Base-by-base conservation (phyloP, 1,140 invertebrate genomes). In the Caenorhabditis tropicalis region DNA sequence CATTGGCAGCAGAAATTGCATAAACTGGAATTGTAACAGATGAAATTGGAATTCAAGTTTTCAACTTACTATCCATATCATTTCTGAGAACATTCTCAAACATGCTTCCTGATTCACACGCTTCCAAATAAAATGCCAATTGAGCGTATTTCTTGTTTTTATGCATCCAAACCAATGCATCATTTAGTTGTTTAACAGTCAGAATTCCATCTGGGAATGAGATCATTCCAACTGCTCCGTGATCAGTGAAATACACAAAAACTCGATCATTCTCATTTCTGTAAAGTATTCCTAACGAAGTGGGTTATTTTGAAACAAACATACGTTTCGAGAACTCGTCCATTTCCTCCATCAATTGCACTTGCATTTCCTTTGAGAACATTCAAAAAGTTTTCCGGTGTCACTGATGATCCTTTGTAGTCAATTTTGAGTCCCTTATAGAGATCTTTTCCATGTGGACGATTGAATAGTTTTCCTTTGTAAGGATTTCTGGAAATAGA, bases 41-140 rank as follows among this genome's bases (percentile, higher is more conserved):
- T 31, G 7, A 12, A 58, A 2, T 1, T 33, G 1, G n/a, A 9
- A 33, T 49, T n/a, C n/a, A 36, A 12, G 2, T 33, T 51, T 36
- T 81, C 9, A 51, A 56, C 36, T 33, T 31, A 94, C 93, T 92
- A 89, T 93, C 93, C 80, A 93, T 92, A 87, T 94, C 91, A 31
- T 92, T 89, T 0, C 92, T 91, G 24, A 94, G 91, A n/a, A 94
- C 87, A 56, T 92, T 91, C 49, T 93, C 90, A 91, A 94, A 94
- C 93, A 94, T 94, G 0, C 94, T 94, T 9, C 94, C 94, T 56
- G 93, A 94, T 89, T 94, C 93, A 91, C 94, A 94, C 16, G 94
- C 93, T 90, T 94, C 94, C 81, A 94, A 89, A 90, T 94, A 94
- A 70, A 94, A 91, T 15, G 94, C 92, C 31, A 91, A 56, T 51